These are phyloP conservation scores for Pluvialis apricaria DNA, from an alignment of 2,113 vertebrate genomes.

Conservation along the genomic window DNA sequence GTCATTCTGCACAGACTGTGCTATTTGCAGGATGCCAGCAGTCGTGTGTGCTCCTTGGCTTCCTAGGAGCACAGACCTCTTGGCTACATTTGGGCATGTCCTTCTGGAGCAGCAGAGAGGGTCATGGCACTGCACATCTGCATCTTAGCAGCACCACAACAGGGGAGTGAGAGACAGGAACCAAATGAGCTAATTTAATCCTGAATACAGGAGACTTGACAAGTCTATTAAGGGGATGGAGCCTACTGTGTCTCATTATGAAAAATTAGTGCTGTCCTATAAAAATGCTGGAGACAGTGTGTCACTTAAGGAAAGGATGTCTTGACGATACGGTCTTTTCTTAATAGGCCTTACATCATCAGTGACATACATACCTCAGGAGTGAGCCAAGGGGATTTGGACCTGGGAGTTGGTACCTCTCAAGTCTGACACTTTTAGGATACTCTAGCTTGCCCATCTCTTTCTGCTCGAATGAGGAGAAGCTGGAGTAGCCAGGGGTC, in stretches of 20 bases:
- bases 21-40: not conserved
- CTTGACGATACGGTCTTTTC: not conserved
- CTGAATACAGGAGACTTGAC: constrained; percentile 24
- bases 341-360: constrained; percentile 41
- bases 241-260: constrained; percentile 37
- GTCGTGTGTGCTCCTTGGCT: not conserved
- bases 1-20: not conserved
- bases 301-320: constrained; percentile 11
- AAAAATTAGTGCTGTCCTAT: constrained; percentile 53
- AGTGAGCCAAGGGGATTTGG: not conserved
- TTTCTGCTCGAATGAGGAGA: not conserved
- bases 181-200: constrained; percentile 51
- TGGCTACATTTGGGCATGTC: rapidly evolving
- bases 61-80: not conserved
- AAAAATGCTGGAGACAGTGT: constrained; percentile 42
- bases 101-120: not conserved
- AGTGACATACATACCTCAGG: not conserved
- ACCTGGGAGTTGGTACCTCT: not conserved
- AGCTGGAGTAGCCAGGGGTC: not conserved
- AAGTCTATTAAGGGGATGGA: constrained; percentile 53
- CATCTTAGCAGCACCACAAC: constrained; percentile 2
- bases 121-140: not conserved
- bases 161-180: constrained; percentile 24
- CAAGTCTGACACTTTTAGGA: not conserved
- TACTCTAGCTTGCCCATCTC: not conserved